Evolutionary conservation across 1,140 invertebrate genomes (phyloP), one percentile per base, ranked within the genome.

Genomic region (Colletes gigas): DNA sequence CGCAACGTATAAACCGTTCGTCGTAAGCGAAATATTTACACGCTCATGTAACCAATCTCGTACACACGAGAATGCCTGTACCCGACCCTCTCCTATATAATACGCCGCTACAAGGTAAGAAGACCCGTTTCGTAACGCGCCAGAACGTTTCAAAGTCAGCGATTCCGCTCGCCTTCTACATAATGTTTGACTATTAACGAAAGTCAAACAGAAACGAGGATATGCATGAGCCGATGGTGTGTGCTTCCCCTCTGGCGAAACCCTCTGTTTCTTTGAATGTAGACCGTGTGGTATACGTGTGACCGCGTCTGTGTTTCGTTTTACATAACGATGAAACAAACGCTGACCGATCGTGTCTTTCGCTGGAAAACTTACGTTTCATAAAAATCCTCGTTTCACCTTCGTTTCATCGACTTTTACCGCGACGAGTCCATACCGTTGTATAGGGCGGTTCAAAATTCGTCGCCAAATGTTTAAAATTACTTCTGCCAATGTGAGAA

Each of bases 11-110:
- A 83, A 83, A 76, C 71, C 67, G 78, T 87, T 87, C 82, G 60
- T 86, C 80, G 83, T 89, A 89, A 92, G 88, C 83, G 85, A 91
- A 92, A 90, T 89, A 90, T 92, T 91, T 91, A 90, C 88, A 88
- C 86, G 90, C 81, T 91, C 90, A 90, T 90, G 84, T 91, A 91
- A 91, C 85, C 86, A 82, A 72, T 39, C 88, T 89, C 83, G 90
- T 91, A 90, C 78, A 83, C 78, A 82, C 84, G 84, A 83, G 79
- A 90, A 81, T 84, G 81, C 75, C 84, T 89, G 83, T 78, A 82
- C 73, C 73, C 83, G 89, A 89, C 74, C 88, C 83, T 89, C 85
- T 84, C 82, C 84, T 87, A 86, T 86, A 85, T 76, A 72, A 66
- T 21, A 39, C 60, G 72, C 75, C 67, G 65, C 78, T 86, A 86